Evolutionary conservation across 2,797 vertebrate species (phyloP).

Genomic region (Austrolebias charrua): DNA sequence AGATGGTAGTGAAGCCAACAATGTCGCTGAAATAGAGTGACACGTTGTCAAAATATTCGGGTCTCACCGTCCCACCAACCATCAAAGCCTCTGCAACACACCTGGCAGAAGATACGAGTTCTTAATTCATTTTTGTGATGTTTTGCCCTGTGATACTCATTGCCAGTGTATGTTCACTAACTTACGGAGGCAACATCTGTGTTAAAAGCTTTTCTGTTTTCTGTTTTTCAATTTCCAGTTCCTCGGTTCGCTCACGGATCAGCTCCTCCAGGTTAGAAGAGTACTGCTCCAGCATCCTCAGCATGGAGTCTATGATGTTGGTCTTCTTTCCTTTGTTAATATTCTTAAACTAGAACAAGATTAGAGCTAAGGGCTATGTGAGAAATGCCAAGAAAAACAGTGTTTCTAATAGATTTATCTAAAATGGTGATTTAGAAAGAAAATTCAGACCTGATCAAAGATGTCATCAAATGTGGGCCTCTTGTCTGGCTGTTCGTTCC

Average conservation of each 20-base stretch:
- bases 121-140: neutral
- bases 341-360: constrained; percentile 84
- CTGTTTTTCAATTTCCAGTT: constrained; percentile 92
- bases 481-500: constrained; percentile 85
- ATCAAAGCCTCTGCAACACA: constrained; percentile 80
- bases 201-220: constrained; percentile 92
- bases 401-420: neutral
- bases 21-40: constrained; percentile 84
- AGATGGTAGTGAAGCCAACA: constrained; percentile 84
- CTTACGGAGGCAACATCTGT: constrained; percentile 91
- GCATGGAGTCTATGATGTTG: constrained; percentile 93
- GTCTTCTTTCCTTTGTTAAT: constrained; percentile 92
- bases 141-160: no score
- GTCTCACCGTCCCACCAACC: constrained; percentile 72
- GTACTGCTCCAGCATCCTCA: constrained; percentile 92
- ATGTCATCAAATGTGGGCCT: constrained; percentile 86
- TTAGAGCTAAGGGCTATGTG: neutral
- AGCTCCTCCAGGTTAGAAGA: constrained; percentile 92
- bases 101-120: constrained; percentile 34
- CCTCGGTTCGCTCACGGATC: constrained; percentile 88
- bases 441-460: constrained; percentile 80
- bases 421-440: neutral
- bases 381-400: neutral
- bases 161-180: constrained; percentile 4
- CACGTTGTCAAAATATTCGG: constrained; percentile 79